Base-by-base conservation (phyloP, 2,888 invertebrate genomes). In the Xiphydria camelus region DNA sequence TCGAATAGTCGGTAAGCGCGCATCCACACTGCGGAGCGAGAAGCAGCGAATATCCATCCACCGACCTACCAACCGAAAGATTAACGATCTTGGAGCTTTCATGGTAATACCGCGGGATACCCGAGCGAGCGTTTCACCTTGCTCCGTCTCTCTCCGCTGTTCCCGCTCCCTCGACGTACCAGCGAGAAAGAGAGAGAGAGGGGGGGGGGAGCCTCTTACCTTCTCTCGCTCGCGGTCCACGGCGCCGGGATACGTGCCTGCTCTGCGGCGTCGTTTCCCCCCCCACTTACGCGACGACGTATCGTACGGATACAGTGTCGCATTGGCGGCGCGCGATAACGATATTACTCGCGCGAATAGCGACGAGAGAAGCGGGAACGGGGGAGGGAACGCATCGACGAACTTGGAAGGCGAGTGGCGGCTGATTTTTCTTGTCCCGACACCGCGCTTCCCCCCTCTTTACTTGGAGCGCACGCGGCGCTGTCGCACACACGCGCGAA, bases 21-120 rank as follows among this genome's bases (percentile, higher is more conserved):
- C 37, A 41, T 44, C 41, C 34, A 19, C 23, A 25, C 36, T 36
- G 18, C 31, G 39, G 42, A 37, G 41, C 42, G 29, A 41, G 33
- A 26, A 14, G 44, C 41, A 29, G 21, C 37, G 33, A 47, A 38
- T 25, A 42, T 50, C 36, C 33, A 47, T 42, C 47, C 35, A 36
- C 38, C 37, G 29, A 50, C 55, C 48, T 52, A 56, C 49, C 48
- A 49, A 54, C 56, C 51, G 51, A 54, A 62, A 65, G 64, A 66
- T 65, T 64, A 65, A 66, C 62, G 62, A 65, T 63, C 59, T 52
- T 47, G 53, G 46, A 59, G 55, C 56, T 64, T 61, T 55, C 58
- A 51, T 56, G 51, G 47, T 60, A 61, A 62, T 61, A 61, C 55
- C 55, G 55, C 50, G 26, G 14, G 12, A 14, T 26, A 26, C 26